Percentiles rank a stretch among this genome's conserved stretches.
These are phyloP conservation scores for Neoascia interrupta DNA, from an alignment of 2,888 invertebrate species.

Conservation along the genomic window DNA sequence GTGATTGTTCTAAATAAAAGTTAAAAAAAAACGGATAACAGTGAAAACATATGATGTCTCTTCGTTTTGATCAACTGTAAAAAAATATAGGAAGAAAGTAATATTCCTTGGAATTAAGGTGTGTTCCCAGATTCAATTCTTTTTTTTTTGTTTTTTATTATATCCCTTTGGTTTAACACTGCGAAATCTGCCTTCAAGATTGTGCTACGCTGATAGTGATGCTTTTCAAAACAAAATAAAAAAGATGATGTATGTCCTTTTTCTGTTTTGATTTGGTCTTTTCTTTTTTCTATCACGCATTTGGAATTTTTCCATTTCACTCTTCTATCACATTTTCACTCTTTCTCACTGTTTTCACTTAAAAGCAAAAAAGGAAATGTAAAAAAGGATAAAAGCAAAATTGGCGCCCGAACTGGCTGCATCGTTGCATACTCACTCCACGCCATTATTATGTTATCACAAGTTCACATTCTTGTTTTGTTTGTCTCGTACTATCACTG, in stretches of 20 bases:
- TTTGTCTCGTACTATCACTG: constrained; percentile 31
- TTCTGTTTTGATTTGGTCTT: constrained; percentile 9
- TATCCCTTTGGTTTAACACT: constrained; percentile 43
- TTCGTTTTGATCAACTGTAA: neutral
- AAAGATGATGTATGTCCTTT: constrained; percentile 4
- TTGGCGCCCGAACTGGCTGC: constrained; percentile 64
- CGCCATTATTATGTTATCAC: constrained; percentile 19
- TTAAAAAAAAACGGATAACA: constrained; percentile 44
- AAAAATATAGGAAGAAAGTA: neutral
- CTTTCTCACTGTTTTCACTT: constrained; percentile 26
- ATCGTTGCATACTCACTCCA: constrained; percentile 53
- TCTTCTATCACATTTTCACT: constrained; percentile 31
- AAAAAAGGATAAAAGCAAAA: constrained; percentile 19
- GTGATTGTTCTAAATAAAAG: constrained; percentile 12
- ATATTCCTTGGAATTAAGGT: constrained; percentile 46
- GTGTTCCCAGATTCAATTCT: constrained; percentile 50
- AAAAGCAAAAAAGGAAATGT: constrained; percentile 2
- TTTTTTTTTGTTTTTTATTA: constrained; percentile 7
- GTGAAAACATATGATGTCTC: neutral
- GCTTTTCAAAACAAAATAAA: constrained; percentile 45
- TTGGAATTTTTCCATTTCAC: constrained; percentile 29
- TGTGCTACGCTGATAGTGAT: constrained; percentile 63
- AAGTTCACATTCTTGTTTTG: constrained; percentile 25
- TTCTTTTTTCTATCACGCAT: constrained; percentile 30
- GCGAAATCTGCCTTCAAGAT: constrained; percentile 68